Evolutionary conservation across 2,888 invertebrate genomes (phyloP), one percentile per base, ranked within the genome.

Genomic region (Eupithecia inturbata): DNA sequence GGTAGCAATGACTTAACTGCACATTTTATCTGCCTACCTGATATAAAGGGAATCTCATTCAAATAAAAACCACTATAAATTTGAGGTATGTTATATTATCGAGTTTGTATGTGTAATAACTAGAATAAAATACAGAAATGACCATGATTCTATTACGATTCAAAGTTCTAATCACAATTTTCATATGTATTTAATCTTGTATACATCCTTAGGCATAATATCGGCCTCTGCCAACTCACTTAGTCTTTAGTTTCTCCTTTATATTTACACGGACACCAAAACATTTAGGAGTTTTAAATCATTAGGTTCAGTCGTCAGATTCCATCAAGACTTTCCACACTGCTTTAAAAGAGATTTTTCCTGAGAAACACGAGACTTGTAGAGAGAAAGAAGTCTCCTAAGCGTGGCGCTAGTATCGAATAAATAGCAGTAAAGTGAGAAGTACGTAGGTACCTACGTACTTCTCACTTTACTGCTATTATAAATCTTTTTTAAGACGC

Each of bases 31-130:
- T 45, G 16, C 45, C 45, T 49, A n/a, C 14, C 49, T 49, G 1
- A 49, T 49, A 1, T 45, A 53, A n/a, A 62, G 33, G 19, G 63
- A 33, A 22, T 64, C 12, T 14, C 39, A 36, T 64, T 49, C 0
- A 64, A 73, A 73, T 70, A 73, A 92, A 89, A 89, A 87, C 80
- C 69, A 80, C 69, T 77, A 80, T 85, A 86, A 89, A 87, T 92
- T 93, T 91, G 93, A 93, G 93, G 94, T 94, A 94, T 92, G 92
- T 94, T 93, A 92, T 93, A 94, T 93, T 93, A 94, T 94, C 92
- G 90, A 94, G 91, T 93, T 94, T 93, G 92, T 94, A 94, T 93
- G 94, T 93, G 88, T 92, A 92, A 92, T 93, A 91, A 91, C 94
- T 94, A 94, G 93, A 91, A 90, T 94, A 93, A 93, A 92, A 87